Evolutionary conservation across 2,888 invertebrate species (phyloP).

Genomic region (Ochropleura plecta): DNA sequence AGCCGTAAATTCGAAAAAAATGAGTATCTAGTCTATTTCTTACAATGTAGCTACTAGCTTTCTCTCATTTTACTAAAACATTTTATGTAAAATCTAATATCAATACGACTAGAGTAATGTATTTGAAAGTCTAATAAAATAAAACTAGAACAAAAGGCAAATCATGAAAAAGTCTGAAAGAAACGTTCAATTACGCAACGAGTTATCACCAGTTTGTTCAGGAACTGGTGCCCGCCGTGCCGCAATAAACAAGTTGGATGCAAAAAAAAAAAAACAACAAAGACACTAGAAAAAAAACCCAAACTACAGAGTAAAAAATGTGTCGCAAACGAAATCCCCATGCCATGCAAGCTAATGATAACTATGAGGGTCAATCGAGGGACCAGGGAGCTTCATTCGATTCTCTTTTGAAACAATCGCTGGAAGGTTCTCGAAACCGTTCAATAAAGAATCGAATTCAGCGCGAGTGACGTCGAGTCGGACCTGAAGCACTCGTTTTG

Average conservation of each 20-base stretch:
- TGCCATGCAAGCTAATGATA: conserved; percentile 85
- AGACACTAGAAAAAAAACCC: conserved; percentile 80
- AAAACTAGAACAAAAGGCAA: conserved; percentile 31
- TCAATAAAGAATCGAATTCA: conserved; percentile 76
- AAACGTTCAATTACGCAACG: conserved; percentile 49
- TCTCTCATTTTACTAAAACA: conserved; percentile 7
- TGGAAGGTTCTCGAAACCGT: conserved; percentile 48
- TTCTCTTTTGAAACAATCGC: conserved; percentile 73
- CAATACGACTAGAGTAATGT: conserved; percentile 14
- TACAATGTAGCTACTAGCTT: not conserved
- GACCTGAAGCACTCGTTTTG: conserved; percentile 98
- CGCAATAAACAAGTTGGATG: conserved; percentile 75
- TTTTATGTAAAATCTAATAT: conserved; percentile 17
- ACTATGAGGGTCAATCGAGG: conserved; percentile 71
- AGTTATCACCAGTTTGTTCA: conserved; percentile 67
- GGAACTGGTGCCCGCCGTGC: conserved; percentile 72
- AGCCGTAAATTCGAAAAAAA: not conserved
- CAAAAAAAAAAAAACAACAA: conserved; percentile 77
- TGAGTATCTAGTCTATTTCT: not conserved
- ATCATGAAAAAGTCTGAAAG: conserved; percentile 50
- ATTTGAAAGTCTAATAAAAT: conserved; percentile 18
- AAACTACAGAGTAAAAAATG: conserved; percentile 76
- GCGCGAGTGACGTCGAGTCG: conserved; percentile 91
- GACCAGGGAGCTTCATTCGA: conserved; percentile 74
- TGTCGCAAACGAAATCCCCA: conserved; percentile 82